These are phyloP conservation scores for Thereuonema tuberculata DNA, from an alignment of 1,140 invertebrate species.

Conservation along the genomic window DNA sequence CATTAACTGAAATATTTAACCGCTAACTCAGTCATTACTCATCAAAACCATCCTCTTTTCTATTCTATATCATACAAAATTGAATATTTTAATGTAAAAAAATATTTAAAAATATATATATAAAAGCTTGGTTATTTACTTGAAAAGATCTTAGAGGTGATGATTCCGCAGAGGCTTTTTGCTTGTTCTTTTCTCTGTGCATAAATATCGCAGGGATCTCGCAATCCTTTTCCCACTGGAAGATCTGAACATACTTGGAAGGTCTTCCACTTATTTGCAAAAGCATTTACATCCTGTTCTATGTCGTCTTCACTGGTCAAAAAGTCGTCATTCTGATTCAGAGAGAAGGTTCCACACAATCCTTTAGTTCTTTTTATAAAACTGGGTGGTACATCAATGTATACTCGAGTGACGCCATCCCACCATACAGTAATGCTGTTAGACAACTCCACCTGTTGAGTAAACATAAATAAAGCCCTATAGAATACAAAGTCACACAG, in stretches of 20 bases:
- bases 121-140: too few species aligned
- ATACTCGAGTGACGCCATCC: conserved; percentile 63
- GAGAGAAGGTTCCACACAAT: conserved; percentile 75
- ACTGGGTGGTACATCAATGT: conserved; percentile 59
- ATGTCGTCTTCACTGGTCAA: conserved; percentile 67
- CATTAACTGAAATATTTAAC: too few species aligned
- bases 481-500: too few species aligned
- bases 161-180: conserved; percentile 21
- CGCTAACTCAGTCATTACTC: too few species aligned
- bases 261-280: conserved; percentile 80
- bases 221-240: conserved; percentile 24
- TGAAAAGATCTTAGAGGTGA: conserved; percentile 25
- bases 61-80: too few species aligned
- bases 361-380: conserved; percentile 50
- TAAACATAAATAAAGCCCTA: conserved; percentile 10
- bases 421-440: conserved; percentile 68
- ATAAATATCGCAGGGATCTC: conserved; percentile 23
- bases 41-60: too few species aligned
- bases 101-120: too few species aligned
- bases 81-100: too few species aligned
- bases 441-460: conserved; percentile 47
- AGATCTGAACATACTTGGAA: conserved; percentile 51
- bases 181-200: conserved; percentile 22
- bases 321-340: conserved; percentile 78
- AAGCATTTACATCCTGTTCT: conserved; percentile 54